Conservation (phyloP, 2,113 vertebrate species). For the Nesospiza acunhae region DNA sequence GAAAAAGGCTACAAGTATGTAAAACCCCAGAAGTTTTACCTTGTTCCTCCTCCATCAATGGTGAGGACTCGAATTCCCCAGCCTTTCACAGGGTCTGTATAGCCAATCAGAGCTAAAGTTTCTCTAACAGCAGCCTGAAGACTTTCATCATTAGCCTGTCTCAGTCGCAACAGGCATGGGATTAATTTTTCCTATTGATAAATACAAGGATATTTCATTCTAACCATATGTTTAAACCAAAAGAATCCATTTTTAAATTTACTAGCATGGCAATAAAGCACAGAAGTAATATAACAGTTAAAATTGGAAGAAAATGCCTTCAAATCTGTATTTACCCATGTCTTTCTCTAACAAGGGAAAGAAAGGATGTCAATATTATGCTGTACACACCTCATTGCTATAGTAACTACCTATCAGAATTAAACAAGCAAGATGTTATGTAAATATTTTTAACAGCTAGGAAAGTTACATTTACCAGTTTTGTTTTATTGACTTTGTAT, state of each 20-base stretch:
- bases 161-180: constrained; percentile 86
- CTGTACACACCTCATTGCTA: fast-evolving
- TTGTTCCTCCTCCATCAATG: constrained; percentile 95
- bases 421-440: background rate
- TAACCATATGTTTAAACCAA: background rate
- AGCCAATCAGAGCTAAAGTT: constrained; percentile 88
- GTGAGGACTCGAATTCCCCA: constrained; percentile 88
- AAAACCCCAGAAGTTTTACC: constrained; percentile 71
- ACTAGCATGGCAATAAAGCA: background rate
- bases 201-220: background rate
- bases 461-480: background rate
- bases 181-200: constrained; percentile 83
- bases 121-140: constrained; percentile 90
- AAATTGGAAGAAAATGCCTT: background rate
- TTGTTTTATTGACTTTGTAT: background rate
- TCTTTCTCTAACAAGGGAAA: background rate
- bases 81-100: constrained; percentile 88
- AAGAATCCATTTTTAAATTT: background rate
- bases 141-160: constrained; percentile 83
- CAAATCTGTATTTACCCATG: background rate
- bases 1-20: background rate
- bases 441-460: background rate
- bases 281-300: background rate
- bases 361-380: background rate
- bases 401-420: background rate